phyloP scores from a whole-genome alignment of 2,113 vertebrate species.

The Clarias magur region DNA sequence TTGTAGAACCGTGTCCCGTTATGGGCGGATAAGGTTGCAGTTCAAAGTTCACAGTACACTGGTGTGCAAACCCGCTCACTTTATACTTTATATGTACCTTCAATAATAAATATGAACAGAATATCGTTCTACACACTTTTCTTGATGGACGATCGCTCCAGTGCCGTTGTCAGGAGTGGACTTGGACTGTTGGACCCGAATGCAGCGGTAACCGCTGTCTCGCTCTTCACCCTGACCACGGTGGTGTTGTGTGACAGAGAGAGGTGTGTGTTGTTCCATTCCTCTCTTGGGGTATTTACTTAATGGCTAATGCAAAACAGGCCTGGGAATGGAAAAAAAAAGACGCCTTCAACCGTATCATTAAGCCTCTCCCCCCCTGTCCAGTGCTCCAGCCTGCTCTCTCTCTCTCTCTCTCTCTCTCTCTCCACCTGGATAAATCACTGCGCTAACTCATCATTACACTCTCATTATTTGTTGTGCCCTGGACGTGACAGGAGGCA shows the following conservation, averaged over 20 bases:
- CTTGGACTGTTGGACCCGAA: not conserved
- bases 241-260: slow-evolving; percentile 58
- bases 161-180: not conserved
- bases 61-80: not conserved
- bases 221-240: not conserved
- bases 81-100: not conserved
- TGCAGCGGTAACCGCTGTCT: not conserved
- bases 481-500: slow-evolving; percentile 54
- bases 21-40: too few species aligned
- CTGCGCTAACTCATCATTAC: slow-evolving; percentile 59
- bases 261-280: slow-evolving; percentile 55
- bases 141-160: not conserved
- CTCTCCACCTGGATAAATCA: slow-evolving; percentile 63
- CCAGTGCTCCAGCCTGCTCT: slow-evolving; percentile 37
- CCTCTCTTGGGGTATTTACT: slow-evolving; percentile 66
- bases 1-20: too few species aligned
- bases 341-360: slow-evolving; percentile 64
- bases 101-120: not conserved
- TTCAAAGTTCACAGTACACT: too few species aligned
- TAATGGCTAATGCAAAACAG: slow-evolving; percentile 69
- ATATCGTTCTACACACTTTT: not conserved
- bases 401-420: slow-evolving; percentile 37
- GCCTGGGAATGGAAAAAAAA: slow-evolving; percentile 68
- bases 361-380: slow-evolving; percentile 61
- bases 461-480: slow-evolving; percentile 63